Evolutionary conservation across 1,140 invertebrate species (phyloP), one percentile per base, ranked within the genome.

Genomic region (Zelostemma sp.): DNA sequence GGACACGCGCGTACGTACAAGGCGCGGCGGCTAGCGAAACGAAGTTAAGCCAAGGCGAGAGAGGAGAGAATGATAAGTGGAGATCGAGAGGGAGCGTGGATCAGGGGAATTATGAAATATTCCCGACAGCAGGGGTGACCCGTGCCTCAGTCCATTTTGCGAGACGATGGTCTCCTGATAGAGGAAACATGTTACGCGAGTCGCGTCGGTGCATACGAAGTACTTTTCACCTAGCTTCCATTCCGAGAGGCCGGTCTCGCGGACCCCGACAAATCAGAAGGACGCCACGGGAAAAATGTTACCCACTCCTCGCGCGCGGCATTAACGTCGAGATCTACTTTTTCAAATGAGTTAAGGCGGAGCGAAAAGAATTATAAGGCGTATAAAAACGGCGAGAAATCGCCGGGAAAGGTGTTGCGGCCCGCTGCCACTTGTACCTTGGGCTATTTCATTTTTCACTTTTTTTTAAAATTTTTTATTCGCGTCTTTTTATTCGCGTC

Each of bases 81-180:
- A 64, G 61, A 63, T 41, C 25, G 28, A 50, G 55, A 46, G 41
- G 12, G 58, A 66, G 67, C 58, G 59, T 49, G 63, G 50, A 56
- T 72, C 60, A 59, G 47, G 54, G 38, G 49, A 73, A 73, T 77
- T 73, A 77, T 72, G 75, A 75, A 72, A 73, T 77, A 70, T 72
- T 70, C 40, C 38, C 50, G 12, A 43, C 43, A 47, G 47, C 43
- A 47, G 47, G 48, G 59, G 51, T 65, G 54, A 57, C 65, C 47
- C 46, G 54, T 62, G 65, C 61, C 65, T 57, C 47, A 14, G 61
- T 65, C 67, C 51, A 61, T 72, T 68, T 51, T 33, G 46, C 41
- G 63, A 47, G 49, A 46, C 54, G 55, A 75, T 60, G 54, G 57
- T 59, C 58, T 64, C 45, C 72, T 76, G 77, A 78, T 76, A 76